Percentiles rank a stretch among this genome's conserved stretches.
Evolutionary conservation across 2,113 vertebrate genomes (phyloP).

Genomic region (Emydocephalus ijimae): DNA sequence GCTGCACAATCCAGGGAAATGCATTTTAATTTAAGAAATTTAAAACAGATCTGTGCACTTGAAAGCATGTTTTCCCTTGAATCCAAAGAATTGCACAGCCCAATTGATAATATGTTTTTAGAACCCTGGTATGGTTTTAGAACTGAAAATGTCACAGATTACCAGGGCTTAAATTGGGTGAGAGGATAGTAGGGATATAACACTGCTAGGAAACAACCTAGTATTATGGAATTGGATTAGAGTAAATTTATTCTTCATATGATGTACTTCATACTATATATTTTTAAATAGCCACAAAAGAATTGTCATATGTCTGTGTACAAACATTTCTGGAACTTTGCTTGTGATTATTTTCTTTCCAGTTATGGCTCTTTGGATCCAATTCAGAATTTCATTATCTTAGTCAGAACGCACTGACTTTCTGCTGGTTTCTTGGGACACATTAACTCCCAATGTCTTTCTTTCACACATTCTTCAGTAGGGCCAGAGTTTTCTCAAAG

Average conservation of each 20-base stretch:
- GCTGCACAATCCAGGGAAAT: not conserved
- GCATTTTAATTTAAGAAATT: not conserved
- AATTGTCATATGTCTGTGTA: not conserved
- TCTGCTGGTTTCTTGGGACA: not conserved
- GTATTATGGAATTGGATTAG: not conserved
- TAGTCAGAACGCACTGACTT: not conserved
- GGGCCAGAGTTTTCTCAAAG: not conserved
- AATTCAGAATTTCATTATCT: not conserved
- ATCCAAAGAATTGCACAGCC: not conserved
- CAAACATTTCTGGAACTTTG: not conserved
- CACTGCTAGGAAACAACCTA: not conserved
- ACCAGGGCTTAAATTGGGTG: not conserved
- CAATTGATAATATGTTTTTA: not conserved
- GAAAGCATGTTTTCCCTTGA: not conserved
- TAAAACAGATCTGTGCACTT: not conserved
- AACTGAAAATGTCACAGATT: not conserved
- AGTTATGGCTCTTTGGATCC: not conserved
- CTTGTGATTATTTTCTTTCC: not conserved
- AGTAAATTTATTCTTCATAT: not conserved
- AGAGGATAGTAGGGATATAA: not conserved
- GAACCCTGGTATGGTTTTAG: not conserved
- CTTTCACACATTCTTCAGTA: not conserved
- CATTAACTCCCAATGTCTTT: not conserved
- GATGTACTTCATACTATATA: too few relatives aligned
- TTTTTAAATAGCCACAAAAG: not conserved